Base-by-base conservation (phyloP, 2,797 vertebrate species). In the Pseudotriccus pelzelni region DNA sequence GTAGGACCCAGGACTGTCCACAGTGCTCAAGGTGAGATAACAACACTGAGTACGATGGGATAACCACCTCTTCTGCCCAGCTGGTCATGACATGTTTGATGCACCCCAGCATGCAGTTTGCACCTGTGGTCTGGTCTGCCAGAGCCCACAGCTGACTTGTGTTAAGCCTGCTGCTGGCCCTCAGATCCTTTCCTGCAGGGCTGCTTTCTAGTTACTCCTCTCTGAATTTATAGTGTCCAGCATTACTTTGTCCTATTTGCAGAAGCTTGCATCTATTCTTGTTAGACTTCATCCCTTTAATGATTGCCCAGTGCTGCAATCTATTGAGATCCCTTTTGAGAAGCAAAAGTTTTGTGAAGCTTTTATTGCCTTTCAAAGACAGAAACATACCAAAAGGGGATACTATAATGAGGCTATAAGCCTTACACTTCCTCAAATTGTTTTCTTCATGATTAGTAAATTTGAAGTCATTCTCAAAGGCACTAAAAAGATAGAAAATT, bases 21-120 rank as follows among this genome's bases (percentile, higher is more conserved):
- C 28, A 20, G 50, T 6, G 8, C 10, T 81, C n/a, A 5, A 13
- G 28, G 24, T 18, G 55, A 83, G 43, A 46, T 14, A 36, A 12
- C 10, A 28, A 28, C 22, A 27, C 10, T 12, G 14, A 56, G 11
- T 13, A 5, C 20, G 41, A 14, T 0, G 0, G 43, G 25, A n/a
- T 7, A 17, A 67, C 37, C 9, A 1, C n/a, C 25, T 50, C 19
- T 63, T 25, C 37, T 30, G 32, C 25, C 13, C 15, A 74, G n/a
- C 21, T 47, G 32, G 8, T 49, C 16, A 15, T 30, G 12, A 32
- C 14, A 41, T 24, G 21, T 32, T 59, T 60, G 69, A 60, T 34
- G 36, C 28, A 28, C 1, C 1, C 13, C 34, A 21, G 22, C n/a
- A 44, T 22, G 41, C 1, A 0, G 36, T 60, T 84, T 74, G 16